Evolutionary conservation across 1,140 invertebrate species (phyloP).

Genomic region (Lepidurus packardi): DNA sequence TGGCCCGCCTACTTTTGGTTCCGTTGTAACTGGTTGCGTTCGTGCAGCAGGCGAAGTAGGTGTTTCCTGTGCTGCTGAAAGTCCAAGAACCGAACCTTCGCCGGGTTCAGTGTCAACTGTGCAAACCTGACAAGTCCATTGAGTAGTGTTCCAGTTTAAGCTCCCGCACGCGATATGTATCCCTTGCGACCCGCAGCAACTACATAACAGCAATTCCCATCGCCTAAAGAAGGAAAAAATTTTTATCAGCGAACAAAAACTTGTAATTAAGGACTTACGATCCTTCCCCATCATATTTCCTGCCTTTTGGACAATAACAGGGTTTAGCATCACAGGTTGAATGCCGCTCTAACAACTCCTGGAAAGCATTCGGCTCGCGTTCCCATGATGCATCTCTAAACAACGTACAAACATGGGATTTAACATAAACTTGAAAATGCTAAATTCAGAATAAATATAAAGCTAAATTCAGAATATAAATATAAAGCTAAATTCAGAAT

Average conservation of each 20-base stretch:
- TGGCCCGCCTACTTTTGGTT: too few relatives aligned
- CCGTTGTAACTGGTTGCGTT: too few relatives aligned
- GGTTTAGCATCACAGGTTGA: slow-evolving; percentile 52
- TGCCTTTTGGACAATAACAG: slow-evolving; percentile 55
- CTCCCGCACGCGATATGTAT: slow-evolving; percentile 50
- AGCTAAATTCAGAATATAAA: background rate
- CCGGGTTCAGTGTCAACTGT: background rate
- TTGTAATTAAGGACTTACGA: slow-evolving; percentile 45
- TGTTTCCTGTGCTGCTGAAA: background rate
- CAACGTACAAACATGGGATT: background rate
- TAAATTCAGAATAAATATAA: background rate
- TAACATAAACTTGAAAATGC: background rate
- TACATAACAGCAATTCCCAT: slow-evolving; percentile 54
- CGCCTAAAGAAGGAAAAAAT: slow-evolving; percentile 44
- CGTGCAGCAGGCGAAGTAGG: background rate
- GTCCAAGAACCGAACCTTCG: background rate
- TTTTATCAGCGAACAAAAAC: slow-evolving; percentile 32
- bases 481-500: background rate
- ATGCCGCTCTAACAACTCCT: slow-evolving; percentile 55
- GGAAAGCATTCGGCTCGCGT: slow-evolving; percentile 56
- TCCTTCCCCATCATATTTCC: slow-evolving; percentile 48
- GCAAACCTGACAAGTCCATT: slow-evolving; percentile 33
- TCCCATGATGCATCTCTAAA: slow-evolving; percentile 61
- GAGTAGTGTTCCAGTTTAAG: slow-evolving; percentile 24
- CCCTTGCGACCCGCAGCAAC: slow-evolving; percentile 54